phyloP scores from a whole-genome alignment of 2,797 vertebrate species.

The Echeneis naucrates region DNA sequence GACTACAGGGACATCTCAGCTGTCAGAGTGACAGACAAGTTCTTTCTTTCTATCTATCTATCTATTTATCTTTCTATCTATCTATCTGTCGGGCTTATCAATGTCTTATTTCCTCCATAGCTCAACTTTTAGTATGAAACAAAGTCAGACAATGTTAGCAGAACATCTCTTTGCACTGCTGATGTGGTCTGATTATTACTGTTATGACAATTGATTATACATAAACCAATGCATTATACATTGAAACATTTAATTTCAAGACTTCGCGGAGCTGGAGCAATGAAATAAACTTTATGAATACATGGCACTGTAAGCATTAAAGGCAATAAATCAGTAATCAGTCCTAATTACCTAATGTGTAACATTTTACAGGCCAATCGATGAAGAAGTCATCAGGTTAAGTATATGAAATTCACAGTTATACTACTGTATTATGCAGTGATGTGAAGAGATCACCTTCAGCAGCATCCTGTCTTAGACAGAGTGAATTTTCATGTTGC shows the following conservation, averaged over 20 bases:
- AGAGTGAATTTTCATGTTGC: not conserved
- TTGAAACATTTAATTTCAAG: slow-evolving; percentile 48
- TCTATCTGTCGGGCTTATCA: slow-evolving; percentile 44
- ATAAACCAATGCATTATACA: slow-evolving; percentile 49
- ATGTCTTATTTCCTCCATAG: slow-evolving; percentile 45
- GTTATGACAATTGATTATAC: slow-evolving; percentile 67
- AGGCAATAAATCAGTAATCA: slow-evolving; percentile 40
- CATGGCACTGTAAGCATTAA: slow-evolving; percentile 18
- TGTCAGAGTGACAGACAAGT: slow-evolving; percentile 60
- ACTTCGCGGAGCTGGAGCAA: slow-evolving; percentile 10
- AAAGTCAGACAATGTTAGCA: slow-evolving; percentile 50
- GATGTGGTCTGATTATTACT: slow-evolving; percentile 37
- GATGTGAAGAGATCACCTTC: not conserved
- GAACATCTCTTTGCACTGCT: slow-evolving; percentile 14
- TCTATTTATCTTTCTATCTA: slow-evolving; percentile 33
- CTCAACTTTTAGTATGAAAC: slow-evolving; percentile 53
- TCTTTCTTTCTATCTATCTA: slow-evolving; percentile 14
- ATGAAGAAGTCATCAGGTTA: slow-evolving; percentile 23
- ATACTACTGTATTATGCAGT: slow-evolving; percentile 8
- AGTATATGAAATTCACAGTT: slow-evolving; percentile 9
- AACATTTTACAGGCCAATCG: slow-evolving; percentile 51
- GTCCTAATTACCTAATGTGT: slow-evolving; percentile 58
- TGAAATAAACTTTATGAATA: slow-evolving; percentile 43
- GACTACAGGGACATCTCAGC: slow-evolving; percentile 66
- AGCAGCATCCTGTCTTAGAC: not conserved